Evolutionary conservation across 2,113 vertebrate genomes (phyloP), one percentile per base, ranked within the genome.

Genomic region (Anguilla japonica): DNA sequence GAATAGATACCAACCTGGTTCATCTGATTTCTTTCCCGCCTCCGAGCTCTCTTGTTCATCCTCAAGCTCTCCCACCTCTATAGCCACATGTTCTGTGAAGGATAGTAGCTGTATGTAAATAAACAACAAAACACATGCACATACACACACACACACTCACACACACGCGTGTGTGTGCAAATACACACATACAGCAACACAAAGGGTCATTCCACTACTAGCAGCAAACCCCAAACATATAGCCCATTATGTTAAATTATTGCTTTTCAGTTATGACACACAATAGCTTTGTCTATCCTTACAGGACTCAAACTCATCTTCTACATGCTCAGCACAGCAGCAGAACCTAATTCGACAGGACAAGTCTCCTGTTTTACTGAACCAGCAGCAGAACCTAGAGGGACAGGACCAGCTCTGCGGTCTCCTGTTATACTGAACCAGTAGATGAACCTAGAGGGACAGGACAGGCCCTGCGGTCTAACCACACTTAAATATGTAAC

Each of bases 21-120:
- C 92, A 0, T 87, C 84, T 7, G 92, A 82, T 57, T 92, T 91
- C 87, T 93, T 93, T 50, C 86, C 90, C 26, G 92, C 93, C 0
- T 94, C 92, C 0, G 57, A 91, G n/a, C 90, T 92, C 16, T 94
- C 94, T 57, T 93, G 91, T 0, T 88, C 91, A 13, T 93, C 92
- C n/a, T 94, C 94, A 15, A 92, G 87, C 22, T 96, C 95, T 0
- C 92, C 93, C 0, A 95, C 60, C 7, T 96, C 95, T 79, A 96
- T 91, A 41, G 93, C 88, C 83, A 95, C 94, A 34, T 94, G 93
- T 90, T 88, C 95, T 93, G 89, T 84, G 91, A 84, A 67, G 41
- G 26, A 82, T 29, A 6, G 50, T 26, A 79, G 2, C 83, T 34
- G 81, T 34, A 56, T 18, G 40, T 18, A 8, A 75, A 80, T 41